Conservation (phyloP, 2,888 invertebrate species). For the Euspilapteryx auroguttella region DNA sequence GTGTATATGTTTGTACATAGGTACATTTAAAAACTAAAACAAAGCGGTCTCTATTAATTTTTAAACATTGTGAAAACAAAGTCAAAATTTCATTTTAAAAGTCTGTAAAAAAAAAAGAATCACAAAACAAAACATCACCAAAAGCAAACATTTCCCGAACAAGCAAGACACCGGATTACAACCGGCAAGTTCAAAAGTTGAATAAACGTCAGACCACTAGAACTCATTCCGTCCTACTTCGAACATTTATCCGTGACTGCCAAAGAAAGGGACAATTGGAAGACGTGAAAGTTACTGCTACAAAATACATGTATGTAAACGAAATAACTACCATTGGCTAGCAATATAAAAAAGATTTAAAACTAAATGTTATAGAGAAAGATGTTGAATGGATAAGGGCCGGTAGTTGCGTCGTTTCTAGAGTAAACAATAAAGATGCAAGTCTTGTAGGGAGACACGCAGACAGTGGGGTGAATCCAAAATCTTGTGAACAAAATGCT, state of each 20-base stretch:
- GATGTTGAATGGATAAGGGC: background rate
- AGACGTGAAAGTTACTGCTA: slow-evolving; percentile 24
- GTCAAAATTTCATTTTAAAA: too few relatives aligned
- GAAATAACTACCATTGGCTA: slow-evolving; percentile 9
- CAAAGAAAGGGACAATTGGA: slow-evolving; percentile 47
- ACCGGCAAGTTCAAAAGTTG: slow-evolving; percentile 44
- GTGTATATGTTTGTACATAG: too few relatives aligned
- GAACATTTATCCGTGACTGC: slow-evolving; percentile 36
- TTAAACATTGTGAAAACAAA: too few relatives aligned
- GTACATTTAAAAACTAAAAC: too few relatives aligned
- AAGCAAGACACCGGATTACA: too few relatives aligned
- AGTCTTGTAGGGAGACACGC: slow-evolving; percentile 40
- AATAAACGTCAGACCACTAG: slow-evolving; percentile 32
- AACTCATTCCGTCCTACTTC: slow-evolving; percentile 45
- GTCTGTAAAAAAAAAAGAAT: too few relatives aligned
- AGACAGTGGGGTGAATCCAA: slow-evolving; percentile 48
- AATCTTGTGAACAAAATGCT: slow-evolving; percentile 63
- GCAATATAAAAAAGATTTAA: slow-evolving; percentile 42
- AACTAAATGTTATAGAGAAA: slow-evolving; percentile 23
- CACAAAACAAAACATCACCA: too few relatives aligned
- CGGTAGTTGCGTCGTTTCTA: slow-evolving; percentile 37
- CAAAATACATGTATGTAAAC: slow-evolving; percentile 7
- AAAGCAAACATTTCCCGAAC: too few relatives aligned
- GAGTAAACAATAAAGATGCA: too few relatives aligned
- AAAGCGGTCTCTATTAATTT: too few relatives aligned